Percentiles rank a stretch among this genome's conserved stretches.
Conservation (phyloP, 2,888 invertebrate species). For the Anarsia innoxiella region DNA sequence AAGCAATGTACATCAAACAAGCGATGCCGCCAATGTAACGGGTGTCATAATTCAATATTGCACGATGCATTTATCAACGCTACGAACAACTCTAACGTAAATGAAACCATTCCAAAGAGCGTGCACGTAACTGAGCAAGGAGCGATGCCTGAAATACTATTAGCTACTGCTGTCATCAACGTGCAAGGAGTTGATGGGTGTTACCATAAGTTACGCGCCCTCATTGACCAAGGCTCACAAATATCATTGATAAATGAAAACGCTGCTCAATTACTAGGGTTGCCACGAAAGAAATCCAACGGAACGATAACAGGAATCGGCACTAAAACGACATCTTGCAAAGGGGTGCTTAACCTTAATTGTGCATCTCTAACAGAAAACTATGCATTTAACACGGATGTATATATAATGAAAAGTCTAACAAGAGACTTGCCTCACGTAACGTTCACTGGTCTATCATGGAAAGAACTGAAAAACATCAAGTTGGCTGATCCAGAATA, state of each 20-base stretch:
- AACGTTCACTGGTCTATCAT: conserved; percentile 2
- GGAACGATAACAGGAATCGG: conserved; percentile 9
- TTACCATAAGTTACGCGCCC: conserved; percentile 11
- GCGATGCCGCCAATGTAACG: conserved; percentile 13
- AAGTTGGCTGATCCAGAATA: conserved; percentile 13
- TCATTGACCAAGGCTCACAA: conserved; percentile 19
- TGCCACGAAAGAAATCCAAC: conserved; percentile 6
- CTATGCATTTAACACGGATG: conserved; percentile 12
- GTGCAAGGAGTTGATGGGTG: conserved; percentile 14
- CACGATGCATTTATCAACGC: conserved; percentile 13
- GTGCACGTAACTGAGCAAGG: neutral
- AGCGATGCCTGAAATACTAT: neutral
- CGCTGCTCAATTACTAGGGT: conserved; percentile 13
- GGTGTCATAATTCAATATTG: conserved; percentile 13
- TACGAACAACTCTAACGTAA: neutral
- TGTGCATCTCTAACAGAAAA: conserved; percentile 10
- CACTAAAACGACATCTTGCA: conserved; percentile 10
- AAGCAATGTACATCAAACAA: conserved; percentile 15
- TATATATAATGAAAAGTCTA: conserved; percentile 16
- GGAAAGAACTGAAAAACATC: conserved; percentile 5
- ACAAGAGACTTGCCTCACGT: conserved; percentile 9
- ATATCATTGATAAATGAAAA: conserved; percentile 13
- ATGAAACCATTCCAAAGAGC: neutral
- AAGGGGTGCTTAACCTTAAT: conserved; percentile 11
- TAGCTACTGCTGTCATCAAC: conserved; percentile 14